Evolutionary conservation across 2,797 vertebrate genomes (phyloP), one percentile per base, ranked within the genome.

Genomic region (Lacerta viridis): DNA sequence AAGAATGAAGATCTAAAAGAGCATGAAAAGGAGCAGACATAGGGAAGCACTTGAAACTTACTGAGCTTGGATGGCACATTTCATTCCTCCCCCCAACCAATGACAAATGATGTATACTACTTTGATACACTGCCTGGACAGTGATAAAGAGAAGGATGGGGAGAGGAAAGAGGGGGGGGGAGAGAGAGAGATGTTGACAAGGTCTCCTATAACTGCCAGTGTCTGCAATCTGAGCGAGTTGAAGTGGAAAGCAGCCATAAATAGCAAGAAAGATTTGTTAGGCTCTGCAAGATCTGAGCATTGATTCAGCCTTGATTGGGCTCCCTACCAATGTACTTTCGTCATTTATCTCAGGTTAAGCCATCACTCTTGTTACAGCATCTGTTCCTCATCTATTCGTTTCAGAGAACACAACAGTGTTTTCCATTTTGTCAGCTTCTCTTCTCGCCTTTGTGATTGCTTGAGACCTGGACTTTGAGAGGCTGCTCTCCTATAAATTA

Each of bases 291-390:
- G 92, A 95, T 93, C 89, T 90, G 89, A 94, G 87, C 88, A 77
- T 50, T 89, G 94, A 92, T 94, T 95, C 88, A 89, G 90, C 80
- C 92, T 92, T 95, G 95, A 95, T 89, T 94, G 80, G 87, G 36
- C 92, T 94, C 90, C 94, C 93, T 83, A 43, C 88, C 0, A 39
- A 84, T 89, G 87, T 82, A 87, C 76, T 89, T 89, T 74, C 0
- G 0, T 92, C 93, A 89, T 92, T 94, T 91, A 89, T 91, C 91
- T 93, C 91, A 91, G 88, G 90, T 95, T 94, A 92, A 92, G 88
- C 92, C 92, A 90, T 92, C 83, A 15, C 76, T 95, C 91, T 87
- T 88, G 89, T 91, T 87, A 84, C 75, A 91, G 89, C 92, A 92
- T 93, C 93, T 92, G 88, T 90, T 95, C 91, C 78, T 39, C 80